A percentile compares a stretch with the other conserved stretches of the same genome.
These are phyloP conservation scores for Ageneiosus marmoratus DNA, from an alignment of 2,113 vertebrate genomes.

Conservation along the genomic window DNA sequence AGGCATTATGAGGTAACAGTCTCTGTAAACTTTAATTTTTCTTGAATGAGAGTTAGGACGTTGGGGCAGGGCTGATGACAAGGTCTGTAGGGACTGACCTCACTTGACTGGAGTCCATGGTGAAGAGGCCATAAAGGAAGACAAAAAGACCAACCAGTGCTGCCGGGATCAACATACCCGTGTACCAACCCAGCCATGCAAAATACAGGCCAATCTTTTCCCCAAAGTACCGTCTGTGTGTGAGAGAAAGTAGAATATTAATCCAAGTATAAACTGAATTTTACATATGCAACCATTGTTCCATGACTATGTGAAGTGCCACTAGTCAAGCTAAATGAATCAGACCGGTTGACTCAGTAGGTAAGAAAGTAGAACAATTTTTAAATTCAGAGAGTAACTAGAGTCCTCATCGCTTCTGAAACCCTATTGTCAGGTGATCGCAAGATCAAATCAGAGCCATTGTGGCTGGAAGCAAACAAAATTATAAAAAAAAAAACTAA, in stretches of 20 bases:
- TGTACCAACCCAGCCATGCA: slow-evolving; percentile 98
- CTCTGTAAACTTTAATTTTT: neutral
- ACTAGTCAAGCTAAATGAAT: neutral
- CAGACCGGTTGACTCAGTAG: neutral
- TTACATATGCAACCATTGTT: neutral
- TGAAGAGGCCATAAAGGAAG: slow-evolving; percentile 97
- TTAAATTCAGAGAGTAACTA: neutral
- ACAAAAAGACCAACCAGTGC: slow-evolving; percentile 94
- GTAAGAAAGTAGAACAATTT: neutral
- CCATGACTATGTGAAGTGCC: neutral
- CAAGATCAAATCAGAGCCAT: neutral
- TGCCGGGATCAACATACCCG: slow-evolving; percentile 96
- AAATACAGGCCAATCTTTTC: slow-evolving; percentile 99
- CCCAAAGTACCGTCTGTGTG: slow-evolving; percentile 89
- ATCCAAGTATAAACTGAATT: slow-evolving; percentile 5
- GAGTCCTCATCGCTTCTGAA: too few species aligned
- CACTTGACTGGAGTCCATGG: slow-evolving; percentile 98
- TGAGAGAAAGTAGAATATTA: neutral
- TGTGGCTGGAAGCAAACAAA: neutral
- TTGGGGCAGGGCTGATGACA: neutral
- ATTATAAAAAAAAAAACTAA: neutral
- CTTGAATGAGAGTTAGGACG: neutral
- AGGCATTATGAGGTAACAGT: neutral
- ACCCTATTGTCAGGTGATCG: neutral
- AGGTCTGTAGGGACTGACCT: slow-evolving; percentile 74